Percentiles rank a stretch among this genome's conserved stretches.
Evolutionary conservation across 2,888 invertebrate species (phyloP).

Genomic region (Palloptera scutellata): DNA sequence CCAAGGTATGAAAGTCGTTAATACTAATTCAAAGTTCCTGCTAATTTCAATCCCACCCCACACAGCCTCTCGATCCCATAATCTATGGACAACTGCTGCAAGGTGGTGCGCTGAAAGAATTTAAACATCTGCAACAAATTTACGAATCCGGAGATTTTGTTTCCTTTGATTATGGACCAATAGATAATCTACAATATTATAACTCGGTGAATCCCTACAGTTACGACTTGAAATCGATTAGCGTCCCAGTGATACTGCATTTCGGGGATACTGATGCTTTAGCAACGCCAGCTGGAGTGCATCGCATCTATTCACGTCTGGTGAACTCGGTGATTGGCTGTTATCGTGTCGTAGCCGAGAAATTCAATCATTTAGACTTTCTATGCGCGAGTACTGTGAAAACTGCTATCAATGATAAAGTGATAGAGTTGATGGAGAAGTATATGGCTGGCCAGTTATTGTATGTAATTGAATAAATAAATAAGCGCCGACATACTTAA

Average conservation of each 20-base stretch:
- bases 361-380: constrained; percentile 59
- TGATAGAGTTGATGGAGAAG: constrained; percentile 49
- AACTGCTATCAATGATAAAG: constrained; percentile 51
- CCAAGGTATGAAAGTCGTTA: neutral
- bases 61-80: constrained; percentile 50
- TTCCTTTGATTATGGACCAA: constrained; percentile 52
- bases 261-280: constrained; percentile 56
- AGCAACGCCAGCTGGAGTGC: constrained; percentile 54
- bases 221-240: constrained; percentile 49
- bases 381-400: constrained; percentile 48
- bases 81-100: constrained; percentile 52
- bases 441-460: constrained; percentile 49
- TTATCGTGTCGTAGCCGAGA: constrained; percentile 45
- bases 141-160: constrained; percentile 58
- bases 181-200: constrained; percentile 49
- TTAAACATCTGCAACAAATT: constrained; percentile 54
- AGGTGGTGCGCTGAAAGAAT: constrained; percentile 52
- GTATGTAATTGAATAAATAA: constrained; percentile 50
- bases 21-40: neutral
- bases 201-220: constrained; percentile 46
- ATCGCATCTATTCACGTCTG: constrained; percentile 51
- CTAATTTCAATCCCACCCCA: too few relatives aligned
- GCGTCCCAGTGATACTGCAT: constrained; percentile 51
- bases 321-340: constrained; percentile 47
- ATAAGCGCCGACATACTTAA: too few relatives aligned